Evolutionary conservation across 2,888 invertebrate species (phyloP), one percentile per base, ranked within the genome.

Genomic region (Polydrusus tereticollis): DNA sequence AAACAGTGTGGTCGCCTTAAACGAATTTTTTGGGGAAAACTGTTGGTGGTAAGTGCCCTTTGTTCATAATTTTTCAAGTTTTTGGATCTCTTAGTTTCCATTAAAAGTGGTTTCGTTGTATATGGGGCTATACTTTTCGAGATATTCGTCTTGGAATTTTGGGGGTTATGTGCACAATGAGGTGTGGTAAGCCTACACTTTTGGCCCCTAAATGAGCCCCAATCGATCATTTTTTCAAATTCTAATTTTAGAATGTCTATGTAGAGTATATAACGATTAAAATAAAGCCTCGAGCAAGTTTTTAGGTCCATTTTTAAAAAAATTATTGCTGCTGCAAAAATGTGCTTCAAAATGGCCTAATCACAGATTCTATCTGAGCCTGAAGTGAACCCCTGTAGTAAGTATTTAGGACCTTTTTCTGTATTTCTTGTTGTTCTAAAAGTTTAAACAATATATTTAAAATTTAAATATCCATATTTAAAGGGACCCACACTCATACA

Each of bases 81-180:
- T 64, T 21, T n/a, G 21, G 57, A 63, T 29, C n/a, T 58, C 50
- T 20, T 10, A 20, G 3, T 41, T 41, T 63, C 21, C 7, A 16
- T 57, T 55, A 41, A 69, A 69, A 45, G 14, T 18, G 14, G 7
- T 21, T 68, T 57, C 45, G 26, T 6, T 5, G 0, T 3, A 1
- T 38, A 66, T 16, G 57, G 23, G 21, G 14, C 26, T 26, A 5
- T 74, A 66, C 23, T 74, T 71, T 71, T 43, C 10, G n/a, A 18
- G 20, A 65, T 55, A 74, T 68, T 16, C 29, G 64, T 16, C 41
- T 20, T 71, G 18, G 36, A 68, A 59, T 45, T 65, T 71, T 71
- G 33, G 67, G 74, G 74, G 74, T 74, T 74, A 74, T 71, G 74
- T 74, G 71, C 62, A 71, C 45, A 71, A 60, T 68, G 69, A 74